Evolutionary conservation across 2,797 vertebrate genomes (phyloP).

Genomic region (Catamblyrhynchus diadema): DNA sequence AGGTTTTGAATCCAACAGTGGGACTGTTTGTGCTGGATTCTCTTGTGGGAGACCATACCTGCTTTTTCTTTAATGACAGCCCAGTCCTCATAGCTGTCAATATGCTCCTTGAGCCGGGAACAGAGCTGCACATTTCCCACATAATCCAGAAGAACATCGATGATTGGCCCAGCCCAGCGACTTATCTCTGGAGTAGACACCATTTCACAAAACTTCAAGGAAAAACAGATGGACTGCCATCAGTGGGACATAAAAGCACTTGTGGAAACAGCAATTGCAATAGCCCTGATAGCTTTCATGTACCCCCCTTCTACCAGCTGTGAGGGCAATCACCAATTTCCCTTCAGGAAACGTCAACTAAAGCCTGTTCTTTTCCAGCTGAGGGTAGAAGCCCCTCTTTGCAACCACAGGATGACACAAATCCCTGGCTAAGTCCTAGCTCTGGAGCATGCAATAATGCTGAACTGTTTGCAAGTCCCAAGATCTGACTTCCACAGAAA

Average conservation of each 20-base stretch:
- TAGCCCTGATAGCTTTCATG: neutral
- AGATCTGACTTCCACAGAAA: neutral
- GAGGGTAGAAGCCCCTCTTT: neutral
- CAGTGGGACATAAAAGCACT: neutral
- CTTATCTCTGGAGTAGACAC: conserved; percentile 84
- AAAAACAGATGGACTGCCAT: neutral
- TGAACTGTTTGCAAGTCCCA: neutral
- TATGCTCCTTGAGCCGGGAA: conserved; percentile 86
- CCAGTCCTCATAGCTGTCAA: conserved; percentile 91
- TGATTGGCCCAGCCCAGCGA: conserved; percentile 92
- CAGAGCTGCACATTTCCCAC: conserved; percentile 92
- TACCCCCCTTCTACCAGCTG: neutral
- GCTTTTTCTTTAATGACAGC: conserved; percentile 87
- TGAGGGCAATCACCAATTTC: neutral
- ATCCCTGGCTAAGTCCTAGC: neutral
- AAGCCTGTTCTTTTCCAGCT: neutral
- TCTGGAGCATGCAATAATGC: neutral
- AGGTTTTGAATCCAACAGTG: neutral
- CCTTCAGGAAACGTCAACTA: neutral
- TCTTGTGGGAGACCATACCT: conserved; percentile 71
- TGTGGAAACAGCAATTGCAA: neutral
- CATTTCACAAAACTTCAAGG: conserved; percentile 92
- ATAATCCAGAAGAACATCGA: conserved; percentile 91
- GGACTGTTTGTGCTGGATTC: neutral
- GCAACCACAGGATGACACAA: neutral